These are phyloP conservation scores for Desmophyllum pertusum DNA, from an alignment of 92 coral and sea anemone species.

Conservation along the genomic window DNA sequence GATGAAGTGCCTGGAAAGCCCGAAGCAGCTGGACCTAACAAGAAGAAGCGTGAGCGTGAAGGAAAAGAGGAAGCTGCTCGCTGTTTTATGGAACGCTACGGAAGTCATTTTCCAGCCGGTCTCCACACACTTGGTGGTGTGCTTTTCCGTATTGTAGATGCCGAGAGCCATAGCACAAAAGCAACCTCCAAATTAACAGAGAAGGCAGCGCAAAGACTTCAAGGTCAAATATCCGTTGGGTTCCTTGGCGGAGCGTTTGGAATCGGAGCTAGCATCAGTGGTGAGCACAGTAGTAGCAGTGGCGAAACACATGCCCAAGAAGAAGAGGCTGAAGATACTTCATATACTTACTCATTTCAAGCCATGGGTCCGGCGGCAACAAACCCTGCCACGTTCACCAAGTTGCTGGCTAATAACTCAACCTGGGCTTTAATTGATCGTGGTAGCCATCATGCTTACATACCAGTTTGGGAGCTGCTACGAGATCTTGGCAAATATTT, in stretches of 20 bases:
- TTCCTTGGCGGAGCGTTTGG: slow-evolving; percentile 53
- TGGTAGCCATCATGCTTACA: slow-evolving; percentile 40
- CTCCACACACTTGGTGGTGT: slow-evolving; percentile 63
- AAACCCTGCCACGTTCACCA: slow-evolving; percentile 46
- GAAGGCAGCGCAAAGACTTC: slow-evolving; percentile 45
- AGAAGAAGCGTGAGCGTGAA: too few species aligned
- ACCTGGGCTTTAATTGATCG: slow-evolving; percentile 60
- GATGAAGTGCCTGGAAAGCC: neutral
- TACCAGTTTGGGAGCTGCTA: slow-evolving; percentile 69
- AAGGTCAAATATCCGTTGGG: slow-evolving; percentile 45
- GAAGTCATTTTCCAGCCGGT: slow-evolving; percentile 67
- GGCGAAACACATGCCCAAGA: slow-evolving; percentile 24
- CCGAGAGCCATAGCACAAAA: slow-evolving; percentile 6
- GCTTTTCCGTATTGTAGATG: slow-evolving; percentile 50
- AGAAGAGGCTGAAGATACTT: slow-evolving; percentile 6
- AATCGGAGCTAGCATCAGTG: slow-evolving; percentile 25
- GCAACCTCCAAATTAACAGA: slow-evolving; percentile 28
- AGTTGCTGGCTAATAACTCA: slow-evolving; percentile 51
- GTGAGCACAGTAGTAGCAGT: neutral
- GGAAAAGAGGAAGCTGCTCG: too few species aligned
- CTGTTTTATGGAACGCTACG: slow-evolving; percentile 48
- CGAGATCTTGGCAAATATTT: slow-evolving; percentile 50
- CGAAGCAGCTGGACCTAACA: too few species aligned
- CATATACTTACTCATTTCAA: slow-evolving; percentile 41
- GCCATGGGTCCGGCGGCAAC: slow-evolving; percentile 61